A percentile compares a stretch with the other conserved stretches of the same genome.
Conservation (phyloP, 2,888 invertebrate species). For the Tipula helvola region DNA sequence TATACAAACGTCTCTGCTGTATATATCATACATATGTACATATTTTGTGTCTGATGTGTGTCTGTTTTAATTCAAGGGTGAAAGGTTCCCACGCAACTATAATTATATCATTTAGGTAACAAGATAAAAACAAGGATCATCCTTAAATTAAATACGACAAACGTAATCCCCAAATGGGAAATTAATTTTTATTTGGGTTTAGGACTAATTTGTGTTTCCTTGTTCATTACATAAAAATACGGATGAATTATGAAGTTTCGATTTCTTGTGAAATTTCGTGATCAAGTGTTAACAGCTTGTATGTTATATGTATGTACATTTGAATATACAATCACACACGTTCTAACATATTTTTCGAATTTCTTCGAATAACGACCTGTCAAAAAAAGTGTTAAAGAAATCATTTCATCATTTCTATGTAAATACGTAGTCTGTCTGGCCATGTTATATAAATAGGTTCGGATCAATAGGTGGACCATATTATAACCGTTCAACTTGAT, state of each 20-base stretch:
- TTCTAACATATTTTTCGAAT: not conserved
- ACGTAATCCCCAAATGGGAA: not conserved
- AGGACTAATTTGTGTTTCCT: constrained; percentile 8
- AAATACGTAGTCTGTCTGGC: not conserved
- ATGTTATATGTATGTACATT: not conserved
- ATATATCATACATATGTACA: not conserved
- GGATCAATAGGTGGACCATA: not conserved
- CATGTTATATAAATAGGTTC: not conserved
- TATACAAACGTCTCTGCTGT: not conserved
- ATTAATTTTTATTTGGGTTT: not conserved
- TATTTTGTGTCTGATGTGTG: not conserved
- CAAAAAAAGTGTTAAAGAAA: not conserved
- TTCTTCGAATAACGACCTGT: not conserved
- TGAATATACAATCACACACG: too few species aligned
- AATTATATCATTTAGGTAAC: constrained; percentile 5
- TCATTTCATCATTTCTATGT: not conserved
- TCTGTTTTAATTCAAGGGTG: not conserved
- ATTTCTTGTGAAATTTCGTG: not conserved
- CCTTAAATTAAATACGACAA: not conserved
- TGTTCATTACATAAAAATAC: not conserved
- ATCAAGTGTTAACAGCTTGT: not conserved
- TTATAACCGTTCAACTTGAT: not conserved
- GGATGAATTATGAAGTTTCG: not conserved
- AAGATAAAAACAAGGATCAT: not conserved
- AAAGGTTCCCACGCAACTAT: constrained; percentile 8